Percentiles rank a stretch among this genome's conserved stretches.
Conservation (phyloP, 2,888 invertebrate species). For the Drosophila siamana region DNA sequence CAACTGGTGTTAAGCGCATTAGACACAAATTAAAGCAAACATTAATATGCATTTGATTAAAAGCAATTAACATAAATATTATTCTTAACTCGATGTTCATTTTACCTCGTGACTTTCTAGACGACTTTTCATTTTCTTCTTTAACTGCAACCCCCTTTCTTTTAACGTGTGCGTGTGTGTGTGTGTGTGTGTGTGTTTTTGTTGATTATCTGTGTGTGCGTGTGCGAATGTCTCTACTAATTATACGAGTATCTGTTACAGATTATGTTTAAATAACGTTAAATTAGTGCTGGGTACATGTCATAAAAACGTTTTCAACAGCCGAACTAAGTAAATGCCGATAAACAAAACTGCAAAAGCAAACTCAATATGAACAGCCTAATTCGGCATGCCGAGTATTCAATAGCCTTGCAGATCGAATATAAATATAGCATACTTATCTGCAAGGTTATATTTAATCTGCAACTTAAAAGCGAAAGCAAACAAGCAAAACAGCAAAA, state of each 20-base stretch:
- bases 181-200: constrained; percentile 23
- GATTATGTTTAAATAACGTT: constrained; percentile 45
- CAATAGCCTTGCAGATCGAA: constrained; percentile 11
- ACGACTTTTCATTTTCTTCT: constrained; percentile 32
- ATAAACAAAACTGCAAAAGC: constrained; percentile 25
- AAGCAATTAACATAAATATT: constrained; percentile 37
- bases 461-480: neutral
- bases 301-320: constrained; percentile 58
- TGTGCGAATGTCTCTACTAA: constrained; percentile 47
- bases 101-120: constrained; percentile 33
- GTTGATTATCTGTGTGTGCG: constrained; percentile 22
- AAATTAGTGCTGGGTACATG: constrained; percentile 55
- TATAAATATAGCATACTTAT: neutral
- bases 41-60: constrained; percentile 60
- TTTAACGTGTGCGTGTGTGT: constrained; percentile 18
- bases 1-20: constrained; percentile 42
- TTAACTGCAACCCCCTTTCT: constrained; percentile 49
- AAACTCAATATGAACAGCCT: constrained; percentile 26
- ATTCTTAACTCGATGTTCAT: constrained; percentile 41
- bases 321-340: constrained; percentile 38
- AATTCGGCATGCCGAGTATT: constrained; percentile 20
- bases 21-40: constrained; percentile 36
- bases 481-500: constrained; percentile 9
- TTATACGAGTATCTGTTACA: constrained; percentile 40
- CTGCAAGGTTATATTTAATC: constrained; percentile 7